phyloP scores from a whole-genome alignment of 2,113 vertebrate genomes.

The Corydoras maculifer region DNA sequence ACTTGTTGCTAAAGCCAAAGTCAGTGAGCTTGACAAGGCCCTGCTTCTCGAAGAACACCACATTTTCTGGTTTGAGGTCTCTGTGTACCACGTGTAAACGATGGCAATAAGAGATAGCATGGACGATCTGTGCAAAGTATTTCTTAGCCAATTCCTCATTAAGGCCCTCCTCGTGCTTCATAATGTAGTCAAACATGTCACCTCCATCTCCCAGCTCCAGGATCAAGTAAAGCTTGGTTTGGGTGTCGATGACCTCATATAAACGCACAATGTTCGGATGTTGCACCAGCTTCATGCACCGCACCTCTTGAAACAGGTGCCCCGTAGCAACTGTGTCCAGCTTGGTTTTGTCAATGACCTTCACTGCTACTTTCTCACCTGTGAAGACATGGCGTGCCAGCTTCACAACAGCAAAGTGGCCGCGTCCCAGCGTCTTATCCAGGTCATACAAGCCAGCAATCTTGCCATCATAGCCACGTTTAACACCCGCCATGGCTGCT shows the following conservation, averaged over 20 bases:
- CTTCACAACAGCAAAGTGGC: constrained; percentile 96
- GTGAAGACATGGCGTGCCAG: constrained; percentile 96
- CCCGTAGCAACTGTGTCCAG: constrained; percentile 89
- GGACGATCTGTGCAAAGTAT: constrained; percentile 96
- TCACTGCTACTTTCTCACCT: constrained; percentile 96
- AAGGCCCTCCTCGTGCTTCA: constrained; percentile 96
- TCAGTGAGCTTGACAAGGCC: constrained; percentile 96
- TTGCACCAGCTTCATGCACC: constrained; percentile 97
- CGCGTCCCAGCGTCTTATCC: constrained; percentile 94
- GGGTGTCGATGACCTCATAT: constrained; percentile 96
- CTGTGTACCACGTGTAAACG: constrained; percentile 94
- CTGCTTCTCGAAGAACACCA: constrained; percentile 97
- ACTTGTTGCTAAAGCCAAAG: constrained; percentile 99
- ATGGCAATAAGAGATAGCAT: constrained; percentile 98
- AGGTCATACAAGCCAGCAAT: constrained; percentile 95
- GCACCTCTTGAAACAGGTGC: constrained; percentile 95
- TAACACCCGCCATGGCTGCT: constrained; percentile 91
- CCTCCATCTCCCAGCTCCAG: constrained; percentile 93
- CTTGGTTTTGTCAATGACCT: constrained; percentile 98
- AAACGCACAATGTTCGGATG: constrained; percentile 96
- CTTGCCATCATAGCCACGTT: constrained; percentile 94
- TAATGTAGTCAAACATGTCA: constrained; percentile 99
- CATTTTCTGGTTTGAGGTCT: constrained; percentile 95
- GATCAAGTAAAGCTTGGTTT: constrained; percentile 96
- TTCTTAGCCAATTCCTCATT: constrained; percentile 94